phyloP scores from a whole-genome alignment of 2,888 invertebrate species.

The Heliconius charithonia region DNA sequence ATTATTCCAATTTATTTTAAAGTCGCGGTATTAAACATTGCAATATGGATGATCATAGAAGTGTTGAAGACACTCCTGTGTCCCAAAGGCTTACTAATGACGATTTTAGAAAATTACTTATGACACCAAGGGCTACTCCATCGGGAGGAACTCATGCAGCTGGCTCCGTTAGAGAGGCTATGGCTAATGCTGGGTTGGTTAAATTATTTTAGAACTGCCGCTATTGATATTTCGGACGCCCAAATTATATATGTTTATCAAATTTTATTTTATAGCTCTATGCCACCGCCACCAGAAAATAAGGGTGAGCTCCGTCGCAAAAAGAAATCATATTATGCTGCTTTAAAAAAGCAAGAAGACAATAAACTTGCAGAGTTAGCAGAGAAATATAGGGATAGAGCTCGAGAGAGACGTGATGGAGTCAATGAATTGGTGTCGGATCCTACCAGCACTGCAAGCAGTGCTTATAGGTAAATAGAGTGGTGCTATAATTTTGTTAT shows the following conservation, averaged over 20 bases:
- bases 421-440: slow-evolving; percentile 92
- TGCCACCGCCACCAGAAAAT: slow-evolving; percentile 85
- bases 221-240: neutral
- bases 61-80: slow-evolving; percentile 85
- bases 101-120: slow-evolving; percentile 97
- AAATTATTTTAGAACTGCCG: neutral
- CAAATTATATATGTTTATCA: neutral
- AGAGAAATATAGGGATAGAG: slow-evolving; percentile 95
- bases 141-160: slow-evolving; percentile 75
- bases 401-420: slow-evolving; percentile 95
- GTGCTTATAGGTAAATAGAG: slow-evolving; percentile 85
- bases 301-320: slow-evolving; percentile 94
- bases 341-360: slow-evolving; percentile 96
- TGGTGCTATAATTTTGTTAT: neutral
- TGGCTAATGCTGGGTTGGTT: slow-evolving; percentile 85
- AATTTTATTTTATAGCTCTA: slow-evolving; percentile 59
- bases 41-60: slow-evolving; percentile 77
- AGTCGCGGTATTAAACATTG: neutral
- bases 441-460: slow-evolving; percentile 91
- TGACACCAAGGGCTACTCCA: slow-evolving; percentile 94
- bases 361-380: slow-evolving; percentile 96
- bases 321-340: slow-evolving; percentile 97
- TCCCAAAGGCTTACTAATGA: slow-evolving; percentile 96
- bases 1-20: neutral
- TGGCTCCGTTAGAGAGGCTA: slow-evolving; percentile 87